Evolutionary conservation across 1,140 invertebrate genomes (phyloP), one percentile per base, ranked within the genome.

Genomic region (Ruditapes philippinarum): DNA sequence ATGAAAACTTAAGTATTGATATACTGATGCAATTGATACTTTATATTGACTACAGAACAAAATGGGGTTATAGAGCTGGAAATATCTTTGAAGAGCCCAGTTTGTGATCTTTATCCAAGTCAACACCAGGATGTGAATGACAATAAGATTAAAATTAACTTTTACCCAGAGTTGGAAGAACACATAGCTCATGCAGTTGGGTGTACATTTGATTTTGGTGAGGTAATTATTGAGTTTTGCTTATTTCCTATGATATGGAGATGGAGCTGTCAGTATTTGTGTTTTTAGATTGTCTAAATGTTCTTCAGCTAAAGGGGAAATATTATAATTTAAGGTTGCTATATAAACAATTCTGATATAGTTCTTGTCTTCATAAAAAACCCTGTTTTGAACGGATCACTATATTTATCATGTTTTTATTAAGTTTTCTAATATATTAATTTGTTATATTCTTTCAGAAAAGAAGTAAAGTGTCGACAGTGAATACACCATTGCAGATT

Each of bases 101-200:
- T 88, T 3, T 88, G 85, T 80, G 51, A 88, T 1, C 45, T 88
- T 57, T 88, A 88, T 28, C 85, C 85, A 19, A 88, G 85, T 78
- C 85, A 88, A 31, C 85, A 88, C 60, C 74, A 80, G 54, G 76
- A 79, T 80, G 76, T 80, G 11, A 45, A n/a, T 11, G 85, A 88
- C 36, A 88, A 80, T 45, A 88, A 62, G 22, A 88, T 88, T 33
- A 40, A 19, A 25, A 36, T 88, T 17, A 22, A 65, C 2, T 88
- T 88, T 33, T 7, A 14, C 2, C 51, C 74, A 14, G 2, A 36
- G 1, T 49, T 79, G 22, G 85, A 88, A 40, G 45, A n/a, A 22
- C 85, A 88, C 57, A 36, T 88, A 17, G 31, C 60, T n/a, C 74
- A 79, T 79, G 85, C 85, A 40, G 76, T 70, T n/a, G 76, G 33